phyloP scores from a whole-genome alignment of 2,797 vertebrate species.

The Neosilurus mollespiculum region DNA sequence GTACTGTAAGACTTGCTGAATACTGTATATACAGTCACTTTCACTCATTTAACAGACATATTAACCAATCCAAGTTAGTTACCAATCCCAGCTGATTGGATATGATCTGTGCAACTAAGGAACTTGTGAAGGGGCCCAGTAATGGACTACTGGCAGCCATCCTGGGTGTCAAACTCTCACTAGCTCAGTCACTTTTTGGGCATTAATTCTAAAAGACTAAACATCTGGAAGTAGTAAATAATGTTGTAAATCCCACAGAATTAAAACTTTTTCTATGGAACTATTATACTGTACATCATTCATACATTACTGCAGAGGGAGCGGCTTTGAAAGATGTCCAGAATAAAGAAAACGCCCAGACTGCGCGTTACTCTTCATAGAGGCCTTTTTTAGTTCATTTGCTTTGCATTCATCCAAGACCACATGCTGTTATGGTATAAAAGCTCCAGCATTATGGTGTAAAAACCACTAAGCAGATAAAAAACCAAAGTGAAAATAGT shows the following conservation, averaged over 20 bases:
- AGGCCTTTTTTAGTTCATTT: conserved; percentile 20
- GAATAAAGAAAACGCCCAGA: not conserved
- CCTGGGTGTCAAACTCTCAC: not conserved
- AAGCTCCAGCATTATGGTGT: not conserved
- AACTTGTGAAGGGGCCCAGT: not conserved
- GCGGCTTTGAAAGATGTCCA: not conserved
- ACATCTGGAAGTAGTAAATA: no score
- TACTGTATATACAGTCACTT: not conserved
- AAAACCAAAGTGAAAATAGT: no score
- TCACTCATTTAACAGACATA: not conserved
- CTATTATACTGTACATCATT: no score
- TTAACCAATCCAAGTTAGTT: not conserved
- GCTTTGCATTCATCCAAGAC: conserved; percentile 4
- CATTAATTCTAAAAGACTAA: not conserved
- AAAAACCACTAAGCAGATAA: not conserved
- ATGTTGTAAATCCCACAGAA: no score
- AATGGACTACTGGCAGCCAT: not conserved
- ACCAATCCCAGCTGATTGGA: not conserved
- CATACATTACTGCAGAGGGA: not conserved
- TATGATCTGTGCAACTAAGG: not conserved
- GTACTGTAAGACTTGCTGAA: not conserved
- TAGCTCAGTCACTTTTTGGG: not conserved
- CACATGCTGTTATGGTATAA: not conserved
- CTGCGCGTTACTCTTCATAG: not conserved
- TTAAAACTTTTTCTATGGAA: no score